Conservation (phyloP, 2,888 invertebrate species). For the Hydropsyche betteni region DNA sequence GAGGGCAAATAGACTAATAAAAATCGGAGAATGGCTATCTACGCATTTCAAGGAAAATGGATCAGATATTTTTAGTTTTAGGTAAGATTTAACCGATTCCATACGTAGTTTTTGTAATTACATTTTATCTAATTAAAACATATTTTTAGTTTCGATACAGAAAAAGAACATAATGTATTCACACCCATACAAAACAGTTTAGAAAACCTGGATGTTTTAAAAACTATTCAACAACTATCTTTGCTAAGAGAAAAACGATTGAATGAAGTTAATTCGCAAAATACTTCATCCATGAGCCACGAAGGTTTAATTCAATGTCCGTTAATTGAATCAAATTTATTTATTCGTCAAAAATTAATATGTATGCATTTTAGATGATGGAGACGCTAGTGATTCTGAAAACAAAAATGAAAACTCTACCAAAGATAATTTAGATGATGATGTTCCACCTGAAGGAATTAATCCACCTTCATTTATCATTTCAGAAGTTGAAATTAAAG, state of each 20-base stretch:
- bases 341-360: too few species aligned
- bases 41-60: conserved; percentile 52
- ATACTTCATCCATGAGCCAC: neutral
- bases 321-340: neutral
- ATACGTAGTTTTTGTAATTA: neutral
- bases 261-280: conserved; percentile 30
- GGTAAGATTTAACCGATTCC: conserved; percentile 40
- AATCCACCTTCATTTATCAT: neutral
- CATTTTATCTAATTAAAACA: neutral
- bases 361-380: conserved; percentile 31
- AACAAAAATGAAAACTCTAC: conserved; percentile 28
- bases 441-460: conserved; percentile 4
- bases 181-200: conserved; percentile 44
- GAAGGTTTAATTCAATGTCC: neutral
- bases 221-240: conserved; percentile 48
- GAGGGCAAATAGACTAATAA: conserved; percentile 54
- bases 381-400: conserved; percentile 43
- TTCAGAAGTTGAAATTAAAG: too few species aligned
- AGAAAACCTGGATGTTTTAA: conserved; percentile 47
- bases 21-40: conserved; percentile 57
- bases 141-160: conserved; percentile 37
- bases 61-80: conserved; percentile 54
- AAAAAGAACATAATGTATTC: conserved; percentile 40
- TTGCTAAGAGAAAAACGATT: conserved; percentile 48
- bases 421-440: conserved; percentile 11